Base-by-base conservation (phyloP, 2,113 vertebrate species). In the Lepisosteus osseus region DNA sequence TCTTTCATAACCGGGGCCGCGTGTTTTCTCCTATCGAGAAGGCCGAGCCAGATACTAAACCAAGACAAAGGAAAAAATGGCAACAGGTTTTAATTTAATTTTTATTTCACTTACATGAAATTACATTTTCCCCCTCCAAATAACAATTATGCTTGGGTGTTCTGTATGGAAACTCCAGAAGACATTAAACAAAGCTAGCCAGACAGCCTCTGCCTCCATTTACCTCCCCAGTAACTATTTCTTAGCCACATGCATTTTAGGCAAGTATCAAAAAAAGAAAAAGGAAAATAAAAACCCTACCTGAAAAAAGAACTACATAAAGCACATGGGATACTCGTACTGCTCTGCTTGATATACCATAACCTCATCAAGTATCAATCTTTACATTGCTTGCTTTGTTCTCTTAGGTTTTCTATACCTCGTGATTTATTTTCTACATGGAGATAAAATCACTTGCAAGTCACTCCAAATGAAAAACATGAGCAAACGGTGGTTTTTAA, bases 41-140 rank as follows among this genome's bases (percentile, higher is more conserved):
- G 29, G 29, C 29, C 29, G 29, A 29, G 2, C 29, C 29, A 29
- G 29, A 29, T 29, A 29, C 29, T 12, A 72, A 69, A 63, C 57
- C 47, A 62, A 54, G 11, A 63, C 4, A 14, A 56, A 65, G 71
- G 17, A 3, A 11, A 11, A 13, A 66, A 54, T 3, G 2, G 68
- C 79, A 61, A 68, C n/a, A 47, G 69, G 77, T 81, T 78, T 74
- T 69, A 79, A 11, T 79, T 82, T 77, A 73, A 15, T 64, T 81
- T 79, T 90, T 89, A 88, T 90, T 91, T 76, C 84, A 84, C 84
- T 81, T 85, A 84, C 84, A 88, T 89, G 85, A 88, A 87, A 85
- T 85, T 74, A 86, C 87, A 86, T 74, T 80, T 82, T 80, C 79
- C 14, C 71, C 72, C 83, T 81, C 79, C 77, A 84, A 82, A 86